Base-by-base conservation (phyloP, 2,888 invertebrate species). In the Caenorhabditis sulstoni region DNA sequence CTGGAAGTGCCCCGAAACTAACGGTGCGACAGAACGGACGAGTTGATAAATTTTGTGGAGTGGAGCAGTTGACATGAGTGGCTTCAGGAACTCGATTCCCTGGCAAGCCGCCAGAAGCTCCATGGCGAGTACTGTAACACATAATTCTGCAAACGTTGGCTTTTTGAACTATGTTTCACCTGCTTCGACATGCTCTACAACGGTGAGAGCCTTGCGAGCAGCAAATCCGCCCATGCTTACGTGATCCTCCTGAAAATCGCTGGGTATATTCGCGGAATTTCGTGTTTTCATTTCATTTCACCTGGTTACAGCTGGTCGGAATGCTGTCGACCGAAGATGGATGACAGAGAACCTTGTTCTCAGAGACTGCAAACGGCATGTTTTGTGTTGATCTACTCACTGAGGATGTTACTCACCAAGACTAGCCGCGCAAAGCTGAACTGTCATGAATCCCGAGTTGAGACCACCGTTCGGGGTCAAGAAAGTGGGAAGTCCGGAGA, bases 151-250 rank as follows among this genome's bases (percentile, higher is more conserved):
- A 18, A n/a, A 18, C 3, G 1, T 18, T 55, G 55, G 9, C n/a
- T 39, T 37, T 37, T 37, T 55, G 39, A 39, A 16, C 44, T 23
- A 12, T 35, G 37, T 18, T 4, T 35, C 70, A 92, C 92, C 92
- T 75, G 91, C 91, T 87, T 92, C 92, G 1, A 92, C 92, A 77
- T 92, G 91, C 82, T 91, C 91, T 1, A 92, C 90, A 23, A 93
- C 92, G 81, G 91, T 91, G 22, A 94, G 91, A 12, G 93, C 92
- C 90, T 94, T 94, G 79, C 94, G 89, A 1, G 94, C 93, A 0
- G 93, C 91, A 89, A 93, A 94, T 11, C 93, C 93, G 16, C 94
- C 94, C 94, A 94, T 94, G 11, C 93, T 93, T 49, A 94, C 94
- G 90, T 94, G 94, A 89, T 94, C 94, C 89, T 94, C 94, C 35